Conservation (phyloP, 2,888 invertebrate species). For the Scaptomyza cyrtandrae region DNA sequence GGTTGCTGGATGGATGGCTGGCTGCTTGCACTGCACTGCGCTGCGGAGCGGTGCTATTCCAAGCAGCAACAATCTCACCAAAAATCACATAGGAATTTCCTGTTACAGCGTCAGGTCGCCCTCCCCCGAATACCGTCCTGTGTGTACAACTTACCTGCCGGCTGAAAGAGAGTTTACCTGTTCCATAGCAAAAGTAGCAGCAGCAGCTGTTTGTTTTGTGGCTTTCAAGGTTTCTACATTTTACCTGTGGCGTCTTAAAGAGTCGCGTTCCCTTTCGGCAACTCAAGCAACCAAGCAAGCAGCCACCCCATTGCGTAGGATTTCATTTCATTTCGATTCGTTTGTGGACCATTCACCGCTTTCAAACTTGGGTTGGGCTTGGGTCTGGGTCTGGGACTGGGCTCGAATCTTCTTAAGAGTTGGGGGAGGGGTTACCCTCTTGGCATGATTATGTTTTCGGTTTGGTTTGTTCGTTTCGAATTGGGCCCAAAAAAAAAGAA, state of each 20-base stretch:
- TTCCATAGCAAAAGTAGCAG: conserved; percentile 30
- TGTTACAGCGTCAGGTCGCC: conserved; percentile 61
- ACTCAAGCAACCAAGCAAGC: conserved; percentile 59
- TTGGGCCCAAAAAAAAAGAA: conserved; percentile 12
- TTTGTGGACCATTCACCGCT: conserved; percentile 48
- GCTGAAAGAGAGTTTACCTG: conserved; percentile 63
- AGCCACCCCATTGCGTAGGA: conserved; percentile 81
- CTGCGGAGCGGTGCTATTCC: background rate
- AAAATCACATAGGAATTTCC: conserved; percentile 80
- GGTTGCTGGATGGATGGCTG: conserved; percentile 19
- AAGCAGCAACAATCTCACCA: conserved; percentile 67
- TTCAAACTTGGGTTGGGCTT: conserved; percentile 59
- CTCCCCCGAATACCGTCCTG: conserved; percentile 37
- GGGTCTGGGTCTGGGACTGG: conserved; percentile 1
- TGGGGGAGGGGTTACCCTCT: conserved; percentile 38
- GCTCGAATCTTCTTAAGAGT: too few relatives aligned
- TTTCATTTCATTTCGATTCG: conserved; percentile 56
- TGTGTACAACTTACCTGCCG: conserved; percentile 64
- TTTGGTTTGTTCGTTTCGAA: conserved; percentile 37
- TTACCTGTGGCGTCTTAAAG: conserved; percentile 72
- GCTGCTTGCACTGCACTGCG: conserved; percentile 32
- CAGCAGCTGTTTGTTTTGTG: conserved; percentile 78
- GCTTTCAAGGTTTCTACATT: conserved; percentile 76
- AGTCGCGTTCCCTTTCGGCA: conserved; percentile 59
- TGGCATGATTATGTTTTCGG: conserved; percentile 60